Base-by-base conservation (phyloP, 2,113 vertebrate genomes). In the Carassius carassius region DNA sequence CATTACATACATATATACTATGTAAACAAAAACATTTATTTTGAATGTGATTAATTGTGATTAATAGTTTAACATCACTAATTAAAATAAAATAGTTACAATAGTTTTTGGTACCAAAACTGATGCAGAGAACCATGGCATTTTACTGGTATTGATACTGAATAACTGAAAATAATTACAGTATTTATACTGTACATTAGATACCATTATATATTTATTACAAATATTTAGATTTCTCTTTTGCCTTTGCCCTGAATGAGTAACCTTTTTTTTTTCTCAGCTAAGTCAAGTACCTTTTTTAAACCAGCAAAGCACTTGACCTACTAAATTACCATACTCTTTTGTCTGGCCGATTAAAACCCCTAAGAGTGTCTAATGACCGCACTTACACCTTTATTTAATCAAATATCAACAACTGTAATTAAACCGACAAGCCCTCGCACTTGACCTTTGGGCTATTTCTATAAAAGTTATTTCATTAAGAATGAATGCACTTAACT, bases 331-430 rank as follows among this genome's bases (percentile, higher is more conserved):
- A 69, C 23, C 16, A 35, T 29, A 51, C 5, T 12, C 14, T 13
- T 65, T 80, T 80, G 78, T 80, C 78, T 81, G 62, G 62, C 62
- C 5, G 51, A n/a, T 81, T 81, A 69, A 51, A 69, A 69, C 16
- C 1, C 69, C 21, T 51, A 54, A 21, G 23, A 76, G 23, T 2
- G 12, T 76, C 13, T 76, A 67, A 69, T 69, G 16, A 21, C 44
- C 14, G 17, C 41, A 49, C 78, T 67, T 67, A 81, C 44, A 51
- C 4, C 41, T 21, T 32, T 23, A 67, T 51, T 81, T 32, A 16
- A 81, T 51, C 62, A 41, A 21, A 12, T n/a, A 81, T 81, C 62
- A 81, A 81, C 41, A 67, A 67, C 41, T 67, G 14, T 49, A 49
- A 32, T 29, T 81, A 32, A 49, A 67, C 41, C 8, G 13, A 78